Conservation (phyloP, 2,888 invertebrate species). For the Marronus borbonicus region DNA sequence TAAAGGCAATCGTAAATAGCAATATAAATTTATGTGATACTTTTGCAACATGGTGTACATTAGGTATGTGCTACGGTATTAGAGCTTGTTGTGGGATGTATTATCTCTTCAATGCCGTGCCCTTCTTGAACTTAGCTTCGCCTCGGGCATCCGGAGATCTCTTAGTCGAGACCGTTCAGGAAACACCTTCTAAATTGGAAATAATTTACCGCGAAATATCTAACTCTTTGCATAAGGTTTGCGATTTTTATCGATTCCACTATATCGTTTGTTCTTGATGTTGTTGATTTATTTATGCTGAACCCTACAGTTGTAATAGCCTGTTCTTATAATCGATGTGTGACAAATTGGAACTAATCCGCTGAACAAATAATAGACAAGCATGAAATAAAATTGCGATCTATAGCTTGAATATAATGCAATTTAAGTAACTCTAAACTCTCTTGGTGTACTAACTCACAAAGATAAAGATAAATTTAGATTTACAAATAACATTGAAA, state of each 20-base stretch:
- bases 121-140: conserved; percentile 27
- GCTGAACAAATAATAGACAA: background rate
- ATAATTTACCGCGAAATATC: conserved; percentile 24
- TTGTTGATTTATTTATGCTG: background rate
- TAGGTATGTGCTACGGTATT: conserved; percentile 12
- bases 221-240: background rate
- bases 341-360: background rate
- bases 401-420: conserved; percentile 1
- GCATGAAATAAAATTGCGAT: background rate
- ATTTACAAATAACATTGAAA: too few relatives aligned
- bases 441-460: too few relatives aligned
- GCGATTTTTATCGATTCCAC: background rate
- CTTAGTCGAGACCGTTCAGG: conserved; percentile 7
- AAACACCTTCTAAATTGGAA: conserved; percentile 11
- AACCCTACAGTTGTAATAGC: background rate
- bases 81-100: conserved; percentile 19
- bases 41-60: background rate
- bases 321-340: conserved; percentile 8
- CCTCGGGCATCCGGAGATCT: conserved; percentile 9
- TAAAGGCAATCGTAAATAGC: too few relatives aligned
- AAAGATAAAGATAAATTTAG: too few relatives aligned
- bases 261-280: background rate
- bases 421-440: background rate
- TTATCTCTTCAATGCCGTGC: conserved; percentile 33
- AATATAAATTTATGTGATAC: background rate